Evolutionary conservation across 1,140 invertebrate genomes (phyloP).

Genomic region (Papilio dardanus): DNA sequence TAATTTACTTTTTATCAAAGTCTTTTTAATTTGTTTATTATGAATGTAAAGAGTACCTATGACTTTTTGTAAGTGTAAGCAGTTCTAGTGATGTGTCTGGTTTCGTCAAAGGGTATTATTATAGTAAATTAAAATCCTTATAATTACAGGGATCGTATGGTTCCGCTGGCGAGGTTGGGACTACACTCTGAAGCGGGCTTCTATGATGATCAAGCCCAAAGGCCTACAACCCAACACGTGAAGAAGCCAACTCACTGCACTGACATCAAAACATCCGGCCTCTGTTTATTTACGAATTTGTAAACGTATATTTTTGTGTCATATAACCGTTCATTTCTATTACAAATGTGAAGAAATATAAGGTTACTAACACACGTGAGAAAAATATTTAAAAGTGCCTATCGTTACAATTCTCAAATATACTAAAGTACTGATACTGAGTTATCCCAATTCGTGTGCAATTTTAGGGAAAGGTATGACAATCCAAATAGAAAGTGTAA

Average conservation of each 20-base stretch:
- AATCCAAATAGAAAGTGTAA: background rate
- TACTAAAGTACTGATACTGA: background rate
- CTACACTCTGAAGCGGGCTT: constrained; percentile 93
- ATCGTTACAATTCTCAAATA: background rate
- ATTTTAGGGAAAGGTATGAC: background rate
- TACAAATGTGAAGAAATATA: constrained; percentile 21
- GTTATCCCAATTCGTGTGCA: constrained; percentile 2
- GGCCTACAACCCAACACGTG: constrained; percentile 83
- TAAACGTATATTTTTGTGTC: constrained; percentile 40
- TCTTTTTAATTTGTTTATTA: background rate
- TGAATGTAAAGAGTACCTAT: background rate
- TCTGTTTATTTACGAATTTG: constrained; percentile 72
- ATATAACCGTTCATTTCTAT: constrained; percentile 25
- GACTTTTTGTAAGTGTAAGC: background rate
- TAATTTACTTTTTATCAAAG: background rate
- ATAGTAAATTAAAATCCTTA: background rate
- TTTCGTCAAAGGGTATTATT: background rate
- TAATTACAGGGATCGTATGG: constrained; percentile 91
- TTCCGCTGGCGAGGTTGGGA: constrained; percentile 97
- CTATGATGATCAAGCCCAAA: constrained; percentile 95
- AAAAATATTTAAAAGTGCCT: constrained; percentile 9
- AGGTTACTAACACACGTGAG: constrained; percentile 5
- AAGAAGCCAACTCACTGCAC: constrained; percentile 44
- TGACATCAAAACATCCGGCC: constrained; percentile 54
- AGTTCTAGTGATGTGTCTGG: background rate